Evolutionary conservation across 1,140 invertebrate species (phyloP).

Genomic region (Penaeus vannamei): DNA sequence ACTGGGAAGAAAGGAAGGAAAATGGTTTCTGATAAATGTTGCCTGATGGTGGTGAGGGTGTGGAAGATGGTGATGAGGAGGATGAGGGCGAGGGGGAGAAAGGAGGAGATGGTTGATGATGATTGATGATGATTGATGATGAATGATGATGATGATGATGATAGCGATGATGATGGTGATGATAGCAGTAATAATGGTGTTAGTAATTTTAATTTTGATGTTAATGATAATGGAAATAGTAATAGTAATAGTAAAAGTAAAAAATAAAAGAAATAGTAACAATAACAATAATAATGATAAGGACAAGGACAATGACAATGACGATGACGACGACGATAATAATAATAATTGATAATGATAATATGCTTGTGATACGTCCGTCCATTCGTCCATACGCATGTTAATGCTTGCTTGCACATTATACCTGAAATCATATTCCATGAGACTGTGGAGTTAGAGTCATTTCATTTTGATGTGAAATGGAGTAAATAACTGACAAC

Average conservation of each 20-base stretch:
- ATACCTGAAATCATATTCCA: too few species aligned
- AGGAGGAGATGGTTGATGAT: background rate
- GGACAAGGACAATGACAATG: background rate
- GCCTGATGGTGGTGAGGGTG: background rate
- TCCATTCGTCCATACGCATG: too few species aligned
- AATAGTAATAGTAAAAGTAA: background rate
- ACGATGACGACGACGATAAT: too few species aligned
- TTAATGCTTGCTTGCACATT: too few species aligned
- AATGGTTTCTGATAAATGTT: too few species aligned
- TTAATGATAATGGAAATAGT: background rate
- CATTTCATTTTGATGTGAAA: too few species aligned
- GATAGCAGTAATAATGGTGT: background rate
- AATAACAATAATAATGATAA: background rate
- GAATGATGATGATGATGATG: constrained; percentile 19
- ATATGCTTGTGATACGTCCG: too few species aligned
- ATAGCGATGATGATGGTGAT: background rate
- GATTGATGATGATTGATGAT: too few species aligned
- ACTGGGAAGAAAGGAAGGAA: too few species aligned
- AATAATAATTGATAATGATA: background rate
- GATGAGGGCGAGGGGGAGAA: background rate
- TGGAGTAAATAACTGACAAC: too few species aligned
- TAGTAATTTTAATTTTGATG: background rate
- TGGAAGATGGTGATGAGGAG: background rate
- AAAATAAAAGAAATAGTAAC: background rate
- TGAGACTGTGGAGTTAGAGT: too few species aligned